phyloP scores from a whole-genome alignment of 2,797 vertebrate genomes.

The Chelonia mydas region DNA sequence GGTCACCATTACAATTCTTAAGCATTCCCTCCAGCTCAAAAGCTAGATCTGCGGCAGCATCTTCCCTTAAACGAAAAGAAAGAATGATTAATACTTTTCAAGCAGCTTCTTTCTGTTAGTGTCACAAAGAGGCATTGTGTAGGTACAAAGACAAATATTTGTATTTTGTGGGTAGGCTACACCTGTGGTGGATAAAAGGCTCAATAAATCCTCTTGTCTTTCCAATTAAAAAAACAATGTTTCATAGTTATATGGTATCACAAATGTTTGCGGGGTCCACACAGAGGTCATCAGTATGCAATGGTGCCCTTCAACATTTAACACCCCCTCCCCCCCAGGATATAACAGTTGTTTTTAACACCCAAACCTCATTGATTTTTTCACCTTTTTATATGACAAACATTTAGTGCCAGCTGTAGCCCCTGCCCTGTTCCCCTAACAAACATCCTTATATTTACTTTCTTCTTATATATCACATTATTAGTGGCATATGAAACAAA shows the following conservation, averaged over 20 bases:
- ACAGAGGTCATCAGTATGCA: constrained; percentile 48
- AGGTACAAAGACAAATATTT: constrained; percentile 79
- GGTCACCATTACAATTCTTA: constrained; percentile 76
- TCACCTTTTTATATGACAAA: accelerated
- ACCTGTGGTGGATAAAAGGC: constrained; percentile 68
- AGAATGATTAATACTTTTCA: constrained; percentile 49
- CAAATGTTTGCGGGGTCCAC: constrained; percentile 61
- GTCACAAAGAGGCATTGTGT: constrained; percentile 14
- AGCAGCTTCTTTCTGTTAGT: constrained; percentile 58
- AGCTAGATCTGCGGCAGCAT: not conserved
- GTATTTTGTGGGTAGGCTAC: constrained; percentile 67
- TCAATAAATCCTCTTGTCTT: constrained; percentile 74
- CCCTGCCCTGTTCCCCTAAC: not conserved
- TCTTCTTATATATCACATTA: not conserved
- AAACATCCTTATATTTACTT: constrained; percentile 27
- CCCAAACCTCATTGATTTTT: not conserved
- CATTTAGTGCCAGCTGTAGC: not conserved
- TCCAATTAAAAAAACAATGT: constrained; percentile 68
- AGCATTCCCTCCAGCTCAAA: not conserved
- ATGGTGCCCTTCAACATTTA: constrained; percentile 58
- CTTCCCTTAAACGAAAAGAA: not conserved
- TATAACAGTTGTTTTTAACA: not conserved
- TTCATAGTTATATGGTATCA: constrained; percentile 67
- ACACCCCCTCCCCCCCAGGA: not conserved
- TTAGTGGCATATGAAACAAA: not conserved